Evolutionary conservation across 2,797 vertebrate species (phyloP).

Genomic region (Dromococcyx pavoninus): DNA sequence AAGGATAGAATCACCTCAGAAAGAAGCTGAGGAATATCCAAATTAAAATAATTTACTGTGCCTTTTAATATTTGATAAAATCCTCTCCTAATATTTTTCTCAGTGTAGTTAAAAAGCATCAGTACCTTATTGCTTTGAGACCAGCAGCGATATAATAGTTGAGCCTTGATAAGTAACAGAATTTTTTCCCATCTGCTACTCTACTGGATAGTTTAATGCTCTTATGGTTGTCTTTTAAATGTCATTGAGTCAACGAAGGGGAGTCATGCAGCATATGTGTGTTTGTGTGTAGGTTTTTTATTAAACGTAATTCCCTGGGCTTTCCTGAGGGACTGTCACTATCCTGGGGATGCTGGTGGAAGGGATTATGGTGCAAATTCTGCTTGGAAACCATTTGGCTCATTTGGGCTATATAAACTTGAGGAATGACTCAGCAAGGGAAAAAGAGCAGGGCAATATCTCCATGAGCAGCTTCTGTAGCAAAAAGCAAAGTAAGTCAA

Average conservation of each 20-base stretch:
- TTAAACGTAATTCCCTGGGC: not conserved
- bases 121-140: not conserved
- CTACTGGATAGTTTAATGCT: not conserved
- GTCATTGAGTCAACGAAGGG: not conserved
- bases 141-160: not conserved
- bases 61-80: conserved; percentile 9
- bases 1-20: not conserved
- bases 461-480: not conserved
- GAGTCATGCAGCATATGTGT: not conserved
- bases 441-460: not conserved
- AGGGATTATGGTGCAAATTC: not conserved
- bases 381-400: not conserved
- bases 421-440: conserved; percentile 25
- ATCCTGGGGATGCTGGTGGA: not conserved
- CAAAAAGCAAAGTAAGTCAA: not conserved
- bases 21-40: not conserved
- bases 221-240: not conserved
- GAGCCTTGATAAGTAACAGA: not conserved
- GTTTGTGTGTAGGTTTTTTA: not conserved
- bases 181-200: not conserved
- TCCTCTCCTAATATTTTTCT: not conserved
- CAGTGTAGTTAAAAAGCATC: not conserved
- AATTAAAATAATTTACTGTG: not conserved
- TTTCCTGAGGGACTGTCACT: not conserved
- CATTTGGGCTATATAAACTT: not conserved